Base-by-base conservation (phyloP, 2,888 invertebrate genomes). In the Synergus itoensis region DNA sequence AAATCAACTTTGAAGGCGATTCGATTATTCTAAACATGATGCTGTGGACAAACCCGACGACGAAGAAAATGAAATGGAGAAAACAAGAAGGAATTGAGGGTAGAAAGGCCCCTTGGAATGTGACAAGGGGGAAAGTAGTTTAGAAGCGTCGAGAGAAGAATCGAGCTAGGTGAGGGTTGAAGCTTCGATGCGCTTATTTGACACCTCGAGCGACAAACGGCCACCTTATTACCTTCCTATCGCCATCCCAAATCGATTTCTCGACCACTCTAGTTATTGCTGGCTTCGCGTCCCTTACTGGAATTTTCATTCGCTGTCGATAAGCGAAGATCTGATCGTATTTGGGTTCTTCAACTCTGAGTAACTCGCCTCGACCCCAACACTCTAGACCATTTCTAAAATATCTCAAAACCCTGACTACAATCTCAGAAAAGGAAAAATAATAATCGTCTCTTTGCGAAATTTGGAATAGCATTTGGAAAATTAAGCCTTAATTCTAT, bases 131-230 rank as follows among this genome's bases (percentile, higher is more conserved):
- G 80, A 80, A 79, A 80, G 79, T 81, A 81, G 69, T 69, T 69
- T 69, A 69, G 63, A 83, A 84, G 82, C 81, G 81, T 84, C 81
- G 80, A 81, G 82, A 84, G 82, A 84, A 86, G 86, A 73, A 73
- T 73, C 48, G 84, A 84, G 84, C 84, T 80, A 79, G 80, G 80
- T 75, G 76, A 78, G 83, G 86, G 84, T 83, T 82, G 85, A 81
- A 82, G 82, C 83, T 86, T 86, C 88, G 88, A 88, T 88, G 88
- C 88, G 88, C 87, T 90, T 90, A 90, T 90, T 90, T 90, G 90
- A 90, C 90, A 90, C 87, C 86, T 87, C 83, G 86, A 88, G 86
- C 89, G 90, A 90, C 90, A 89, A 90, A 90, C 90, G 89, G 89
- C 89, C 86, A 87, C 87, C 89, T 90, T 90, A 90, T 90, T 90